Evolutionary conservation across 2,113 vertebrate genomes (phyloP), one percentile per base, ranked within the genome.

Genomic region (Esox niger): DNA sequence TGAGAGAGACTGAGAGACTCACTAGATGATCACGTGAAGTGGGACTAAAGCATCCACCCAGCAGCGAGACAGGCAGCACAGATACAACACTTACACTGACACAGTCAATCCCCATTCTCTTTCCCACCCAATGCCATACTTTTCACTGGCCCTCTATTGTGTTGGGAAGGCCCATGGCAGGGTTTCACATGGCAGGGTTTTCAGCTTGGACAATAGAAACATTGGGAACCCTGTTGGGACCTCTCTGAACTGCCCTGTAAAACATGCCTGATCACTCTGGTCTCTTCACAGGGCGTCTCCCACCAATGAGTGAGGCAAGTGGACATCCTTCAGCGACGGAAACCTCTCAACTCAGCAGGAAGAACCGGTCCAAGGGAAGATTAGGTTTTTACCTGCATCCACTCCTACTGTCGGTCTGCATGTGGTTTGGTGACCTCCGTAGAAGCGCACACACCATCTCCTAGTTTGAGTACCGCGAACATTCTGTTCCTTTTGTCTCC

Each of bases 101-200:
- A 68, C 47, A 9, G 15, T n/a, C 69, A 73, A 43, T 21, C 1
- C 2, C 71, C 46, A 62, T 21, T 43, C 61, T 61, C 54, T 67
- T 75, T 77, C 17, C 71, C 76, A 75, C 77, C 78, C 29, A 73
- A 74, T 62, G 11, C 26, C 15, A 55, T 76, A 85, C 84, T 71
- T 86, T 87, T 87, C 77, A 82, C 43, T 46, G 38, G 63, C 47
- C 54, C 64, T 68, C 80, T 63, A 70, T 89, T 90, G 83, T 87
- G 84, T 87, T 84, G 65, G 84, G 79, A 85, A 76, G 76, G 79
- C 80, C 80, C 77, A 79, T 78, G 67, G 76, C 79, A 71, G 71
- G 76, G 84, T 87, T 87, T 89, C 70, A 83, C 76, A 79, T 47
- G 55, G 64, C 71, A 43, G 74, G 74, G n/a, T n/a, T n/a, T n/a